Evolutionary conservation across 2,113 vertebrate genomes (phyloP).

Genomic region (Pheucticus melanocephalus): DNA sequence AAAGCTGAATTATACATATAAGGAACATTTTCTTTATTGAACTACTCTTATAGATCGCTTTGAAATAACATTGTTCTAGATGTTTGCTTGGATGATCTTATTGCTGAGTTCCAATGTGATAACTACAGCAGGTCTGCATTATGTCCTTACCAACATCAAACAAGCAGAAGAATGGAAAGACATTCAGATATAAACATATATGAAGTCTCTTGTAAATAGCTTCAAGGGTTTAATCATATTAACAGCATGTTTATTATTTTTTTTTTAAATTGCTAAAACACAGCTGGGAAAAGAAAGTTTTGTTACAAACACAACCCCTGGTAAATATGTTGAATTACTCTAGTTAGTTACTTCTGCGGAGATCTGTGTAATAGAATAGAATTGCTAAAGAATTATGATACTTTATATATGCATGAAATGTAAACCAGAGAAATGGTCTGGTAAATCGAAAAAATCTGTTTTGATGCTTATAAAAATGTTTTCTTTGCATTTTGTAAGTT

Average conservation of each 20-base stretch:
- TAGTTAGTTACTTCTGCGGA: neutral
- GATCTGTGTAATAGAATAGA: neutral
- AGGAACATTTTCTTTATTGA: conserved; percentile 64
- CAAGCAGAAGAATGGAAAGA: conserved; percentile 39
- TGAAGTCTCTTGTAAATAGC: conserved; percentile 38
- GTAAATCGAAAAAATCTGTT: neutral
- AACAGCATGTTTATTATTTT: neutral
- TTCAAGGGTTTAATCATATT: conserved; percentile 33
- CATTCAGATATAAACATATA: conserved; percentile 25
- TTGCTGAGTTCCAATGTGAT: conserved; percentile 38
- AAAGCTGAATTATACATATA: conserved; percentile 63
- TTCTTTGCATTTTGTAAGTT: neutral
- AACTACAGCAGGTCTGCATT: conserved; percentile 5
- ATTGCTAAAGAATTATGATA: neutral
- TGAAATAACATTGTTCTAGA: conserved; percentile 23
- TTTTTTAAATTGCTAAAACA: neutral
- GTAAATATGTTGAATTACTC: neutral
- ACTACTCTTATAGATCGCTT: conserved; percentile 38
- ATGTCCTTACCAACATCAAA: conserved; percentile 42
- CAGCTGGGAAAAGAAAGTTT: neutral
- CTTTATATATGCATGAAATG: neutral
- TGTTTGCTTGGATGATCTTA: conserved; percentile 41
- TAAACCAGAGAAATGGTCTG: neutral
- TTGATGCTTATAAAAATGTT: neutral
- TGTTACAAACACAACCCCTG: neutral